Evolutionary conservation across 2,797 vertebrate genomes (phyloP).

Genomic region (Peromyscus aztecus): DNA sequence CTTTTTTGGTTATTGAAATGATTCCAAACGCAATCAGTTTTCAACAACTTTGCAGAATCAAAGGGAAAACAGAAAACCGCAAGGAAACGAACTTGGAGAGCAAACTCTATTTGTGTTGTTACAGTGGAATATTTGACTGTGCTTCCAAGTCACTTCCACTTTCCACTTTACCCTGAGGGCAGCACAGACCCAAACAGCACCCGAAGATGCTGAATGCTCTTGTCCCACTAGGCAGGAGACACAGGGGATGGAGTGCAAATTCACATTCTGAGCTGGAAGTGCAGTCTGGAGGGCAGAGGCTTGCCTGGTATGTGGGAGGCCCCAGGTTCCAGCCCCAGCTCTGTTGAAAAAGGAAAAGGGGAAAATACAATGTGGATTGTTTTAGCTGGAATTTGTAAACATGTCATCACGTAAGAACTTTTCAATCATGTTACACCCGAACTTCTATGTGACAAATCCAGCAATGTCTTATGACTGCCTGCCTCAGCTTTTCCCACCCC

Average conservation of each 20-base stretch:
- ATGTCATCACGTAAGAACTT: not conserved
- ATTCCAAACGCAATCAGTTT: slow-evolving; percentile 77
- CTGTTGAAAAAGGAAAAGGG: not conserved
- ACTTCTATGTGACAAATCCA: slow-evolving; percentile 9
- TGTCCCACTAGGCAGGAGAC: not conserved
- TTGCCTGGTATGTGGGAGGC: not conserved
- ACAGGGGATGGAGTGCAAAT: not conserved
- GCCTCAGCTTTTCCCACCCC: not conserved
- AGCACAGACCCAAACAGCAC: not conserved
- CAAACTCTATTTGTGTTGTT: slow-evolving; percentile 28
- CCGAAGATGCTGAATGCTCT: not conserved
- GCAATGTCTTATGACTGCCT: not conserved
- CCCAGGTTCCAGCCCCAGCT: not conserved
- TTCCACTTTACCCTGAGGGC: not conserved
- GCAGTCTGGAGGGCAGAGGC: not conserved
- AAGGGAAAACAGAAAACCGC: slow-evolving; percentile 71
- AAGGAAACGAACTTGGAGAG: slow-evolving; percentile 61
- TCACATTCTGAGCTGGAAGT: not conserved
- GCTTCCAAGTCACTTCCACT: slow-evolving; percentile 31
- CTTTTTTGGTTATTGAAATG: slow-evolving; percentile 77
- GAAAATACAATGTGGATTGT: not conserved
- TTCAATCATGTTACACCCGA: not conserved
- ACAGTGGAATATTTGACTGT: slow-evolving; percentile 51
- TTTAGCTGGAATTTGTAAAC: slow-evolving; percentile 17
- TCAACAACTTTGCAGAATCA: slow-evolving; percentile 76